Base-by-base conservation (phyloP, 1,140 invertebrate genomes). In the Lepidotrigona ventralis region DNA sequence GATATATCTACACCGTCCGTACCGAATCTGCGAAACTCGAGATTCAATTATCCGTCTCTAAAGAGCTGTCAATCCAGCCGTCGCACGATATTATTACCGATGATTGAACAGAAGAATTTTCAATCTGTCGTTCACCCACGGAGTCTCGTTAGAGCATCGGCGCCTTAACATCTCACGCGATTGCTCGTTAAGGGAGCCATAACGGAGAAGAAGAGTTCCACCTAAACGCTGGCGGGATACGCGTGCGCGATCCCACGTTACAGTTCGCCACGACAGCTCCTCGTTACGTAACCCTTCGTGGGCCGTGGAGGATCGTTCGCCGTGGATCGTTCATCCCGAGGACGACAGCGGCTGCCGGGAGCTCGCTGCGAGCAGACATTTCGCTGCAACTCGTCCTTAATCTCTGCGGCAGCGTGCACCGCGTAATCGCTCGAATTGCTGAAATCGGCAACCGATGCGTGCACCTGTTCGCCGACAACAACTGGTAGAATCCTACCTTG, bases 401-500 rank as follows among this genome's bases (percentile, higher is more conserved):
- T 85, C 75, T 39, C 39, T 33, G 39, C 39, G 75, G 53, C 56
- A 69, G 29, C 76, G 84, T 85, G n/a, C 39, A 46, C 69, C 72
- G 76, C 82, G 77, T 85, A 51, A 53, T 29, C 60, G 46, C 21
- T 29, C 73, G 15, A 33, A 56, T 75, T 64, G 58, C 58, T 39
- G 72, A 74, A 86, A 83, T 86, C n/a, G 60, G 58, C 83, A 19
- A 46, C 26, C 26, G 51, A 85, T 90, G 88, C 83, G 82, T 86
- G 69, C 83, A 81, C 82, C 87, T 86, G 83, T 86, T 64, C 29
- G 9, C 56, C 1, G 51, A 17, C 51, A 12, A 26, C 39, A 46
- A 46, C 39, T 23, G 14, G 26, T 26, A 46, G 78, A 83, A 83
- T 81, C 75, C 21, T n/a, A 39, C 39, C 39, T 3, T n/a, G 58